These are phyloP conservation scores for Hucho hucho DNA, from an alignment of 2,113 vertebrate species.

Conservation along the genomic window DNA sequence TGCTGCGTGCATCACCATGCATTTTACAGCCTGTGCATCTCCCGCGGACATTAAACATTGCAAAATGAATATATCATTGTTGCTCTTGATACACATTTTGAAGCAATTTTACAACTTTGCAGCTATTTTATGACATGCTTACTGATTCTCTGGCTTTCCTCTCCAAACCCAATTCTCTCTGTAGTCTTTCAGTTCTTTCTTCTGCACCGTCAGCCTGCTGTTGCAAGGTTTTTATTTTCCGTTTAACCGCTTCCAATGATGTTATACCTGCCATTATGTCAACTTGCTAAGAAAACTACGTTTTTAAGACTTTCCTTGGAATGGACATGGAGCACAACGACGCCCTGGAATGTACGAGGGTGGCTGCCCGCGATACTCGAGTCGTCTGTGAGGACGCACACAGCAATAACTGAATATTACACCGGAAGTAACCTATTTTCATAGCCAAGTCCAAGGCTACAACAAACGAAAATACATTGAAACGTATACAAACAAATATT, in stretches of 20 bases:
- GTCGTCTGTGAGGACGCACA: constrained; percentile 47
- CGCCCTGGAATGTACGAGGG: constrained; percentile 44
- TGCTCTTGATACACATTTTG: background rate
- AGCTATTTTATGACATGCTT: constrained; percentile 61
- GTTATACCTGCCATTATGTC: constrained; percentile 81
- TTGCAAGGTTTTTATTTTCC: constrained; percentile 90
- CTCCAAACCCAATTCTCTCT: constrained; percentile 82
- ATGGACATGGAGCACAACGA: constrained; percentile 48
- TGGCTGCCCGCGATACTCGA: constrained; percentile 21
- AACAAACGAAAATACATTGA: background rate
- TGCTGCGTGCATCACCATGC: constrained; percentile 18
- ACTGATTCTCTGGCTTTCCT: constrained; percentile 85
- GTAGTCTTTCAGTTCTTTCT: constrained; percentile 85
- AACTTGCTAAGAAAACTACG: background rate
- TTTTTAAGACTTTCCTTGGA: constrained; percentile 29
- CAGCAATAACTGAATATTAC: constrained; percentile 30
- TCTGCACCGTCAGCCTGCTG: constrained; percentile 88
- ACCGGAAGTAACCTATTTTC: constrained; percentile 71
- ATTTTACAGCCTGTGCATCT: background rate
- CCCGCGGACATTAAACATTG: background rate
- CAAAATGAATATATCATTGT: background rate
- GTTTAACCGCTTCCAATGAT: constrained; percentile 89
- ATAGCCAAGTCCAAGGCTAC: constrained; percentile 13
- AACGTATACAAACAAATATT: background rate
- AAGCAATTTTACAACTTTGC: background rate